Evolutionary conservation across 92 coral and sea anemone genomes (phyloP), one percentile per base, ranked within the genome.

Genomic region (Micromussa lordhowensis): DNA sequence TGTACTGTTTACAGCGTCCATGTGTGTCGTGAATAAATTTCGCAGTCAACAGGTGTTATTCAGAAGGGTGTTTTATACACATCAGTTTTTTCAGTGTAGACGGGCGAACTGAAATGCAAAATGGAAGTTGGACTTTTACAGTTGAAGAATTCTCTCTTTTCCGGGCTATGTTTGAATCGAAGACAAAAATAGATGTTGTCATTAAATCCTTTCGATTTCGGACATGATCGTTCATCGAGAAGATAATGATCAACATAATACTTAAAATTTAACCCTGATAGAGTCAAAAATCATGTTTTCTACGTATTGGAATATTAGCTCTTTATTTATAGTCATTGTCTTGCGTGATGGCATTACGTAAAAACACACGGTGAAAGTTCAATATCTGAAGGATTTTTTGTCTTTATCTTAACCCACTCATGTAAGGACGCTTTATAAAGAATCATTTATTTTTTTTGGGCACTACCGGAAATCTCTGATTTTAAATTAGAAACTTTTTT

Each of bases 391-490:
- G 31, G 11, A n/a, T 63, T 24, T 8, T 63, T 63, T 63, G 17
- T n/a, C 30, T 63, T 24, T 24, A 19, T 10, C 29, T n/a, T 63
- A 63, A 63, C 1, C 29, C 34, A 31, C 32, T 9, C 78, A 73
- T 29, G 51, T 73, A 22, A 49, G 48, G 26, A 73, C 51, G 24
- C 5, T 70, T 69, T 28, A 53, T 78, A 53, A 24, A 19, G 63
- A 44, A 68, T 68, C 24, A 14, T 8, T 48, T 22, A 21, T 4
- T 15, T 82, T 68, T 32, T 40, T 24, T n/a, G 71, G 66, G 81
- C 40, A 84, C 74, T 74, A 57, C 88, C 88, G 88, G 88, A 57
- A 34, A 57, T 34, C 35, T 34, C 32, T 14, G 73, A 73, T 74
- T 73, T 58, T 57, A 26, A 73, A 32, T 55, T 71, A 70, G 58